Base-by-base conservation (phyloP, 2,797 vertebrate species). In the Pangasius krempfi region DNA sequence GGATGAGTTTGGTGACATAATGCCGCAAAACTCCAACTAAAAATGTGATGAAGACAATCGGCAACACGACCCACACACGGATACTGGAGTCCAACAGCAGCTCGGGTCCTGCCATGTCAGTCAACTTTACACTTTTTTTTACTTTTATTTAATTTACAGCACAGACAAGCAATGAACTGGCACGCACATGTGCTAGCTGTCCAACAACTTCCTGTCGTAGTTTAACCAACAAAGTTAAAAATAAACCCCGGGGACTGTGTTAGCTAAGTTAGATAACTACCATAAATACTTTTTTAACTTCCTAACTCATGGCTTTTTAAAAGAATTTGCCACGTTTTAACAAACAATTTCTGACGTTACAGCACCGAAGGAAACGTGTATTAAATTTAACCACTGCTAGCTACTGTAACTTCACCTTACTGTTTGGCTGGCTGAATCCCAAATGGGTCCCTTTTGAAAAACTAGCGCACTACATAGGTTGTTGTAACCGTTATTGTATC, bases 31-130 rank as follows among this genome's bases (percentile, higher is more conserved):
- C 93, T 0, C 97, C 97, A 1, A 96, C 95, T 0, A 96, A 91
- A 91, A 97, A 96, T 13, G 97, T 97, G 93, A 97, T 96, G 87
- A 96, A 96, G 68, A 97, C 96, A 68, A 97, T 97, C 89, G 97
- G 96, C 85, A 97, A 92, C 5, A 97, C 95, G 14, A 97, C 97
- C 97, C 97, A 97, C 89, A 97, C 47, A 4, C 97, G 95, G 40
- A 97, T 97, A 87, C 94, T 97, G 89, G 97, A 96, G 94, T 97
- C 97, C 90, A 97, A 84, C 33, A 97, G 92, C 87, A 97, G 93
- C 94, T 97, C 96, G 4, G 96, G 96, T 66, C 92, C 94, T 4
- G 95, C 92, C 97, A 97, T 97, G 22, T 83, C 88, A 2, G 0
- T 22, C 10, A 73, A 30, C 3, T 30, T 7, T 56, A 47, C 44